phyloP scores from a whole-genome alignment of 2,113 vertebrate genomes.

The Junco hyemalis region DNA sequence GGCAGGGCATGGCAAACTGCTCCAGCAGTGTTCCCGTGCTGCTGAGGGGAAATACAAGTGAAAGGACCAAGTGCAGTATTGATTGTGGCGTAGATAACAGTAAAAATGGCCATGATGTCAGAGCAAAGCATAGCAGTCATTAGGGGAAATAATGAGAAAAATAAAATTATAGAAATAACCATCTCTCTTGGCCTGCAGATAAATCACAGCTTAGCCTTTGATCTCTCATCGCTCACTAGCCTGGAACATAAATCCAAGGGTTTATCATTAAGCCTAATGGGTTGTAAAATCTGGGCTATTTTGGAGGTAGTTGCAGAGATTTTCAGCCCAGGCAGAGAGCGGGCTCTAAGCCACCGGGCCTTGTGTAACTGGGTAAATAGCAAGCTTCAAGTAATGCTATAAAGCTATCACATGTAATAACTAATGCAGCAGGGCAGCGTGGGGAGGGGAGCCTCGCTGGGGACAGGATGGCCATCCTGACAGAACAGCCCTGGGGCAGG shows the following conservation, averaged over 20 bases:
- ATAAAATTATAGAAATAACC: neutral
- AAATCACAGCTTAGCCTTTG: constrained; percentile 32
- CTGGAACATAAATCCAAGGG: neutral
- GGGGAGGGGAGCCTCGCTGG: neutral
- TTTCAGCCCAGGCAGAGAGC: neutral
- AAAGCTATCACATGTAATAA: constrained; percentile 57
- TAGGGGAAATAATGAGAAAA: neutral
- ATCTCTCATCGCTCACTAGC: constrained; percentile 7
- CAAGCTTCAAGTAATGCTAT: constrained; percentile 62
- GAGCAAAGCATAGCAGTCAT: neutral
- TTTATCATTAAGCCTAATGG: constrained; percentile 56
- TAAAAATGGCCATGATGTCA: neutral
- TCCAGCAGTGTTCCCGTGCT: neutral
- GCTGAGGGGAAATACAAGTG: neutral
- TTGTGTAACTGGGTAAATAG: constrained; percentile 62
- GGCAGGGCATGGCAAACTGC: neutral
- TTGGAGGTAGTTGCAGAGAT: constrained; percentile 47
- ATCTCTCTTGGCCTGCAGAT: neutral
- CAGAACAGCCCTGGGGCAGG: neutral
- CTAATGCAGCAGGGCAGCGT: neutral
- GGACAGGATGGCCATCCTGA: neutral
- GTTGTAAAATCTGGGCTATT: constrained; percentile 58
- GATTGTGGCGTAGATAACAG: neutral
- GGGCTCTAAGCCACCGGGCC: neutral
- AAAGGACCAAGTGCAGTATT: neutral